Percentiles rank a stretch among this genome's conserved stretches.
Conservation (phyloP, 2,113 vertebrate species). For the Nothocercus nigrocapillus region DNA sequence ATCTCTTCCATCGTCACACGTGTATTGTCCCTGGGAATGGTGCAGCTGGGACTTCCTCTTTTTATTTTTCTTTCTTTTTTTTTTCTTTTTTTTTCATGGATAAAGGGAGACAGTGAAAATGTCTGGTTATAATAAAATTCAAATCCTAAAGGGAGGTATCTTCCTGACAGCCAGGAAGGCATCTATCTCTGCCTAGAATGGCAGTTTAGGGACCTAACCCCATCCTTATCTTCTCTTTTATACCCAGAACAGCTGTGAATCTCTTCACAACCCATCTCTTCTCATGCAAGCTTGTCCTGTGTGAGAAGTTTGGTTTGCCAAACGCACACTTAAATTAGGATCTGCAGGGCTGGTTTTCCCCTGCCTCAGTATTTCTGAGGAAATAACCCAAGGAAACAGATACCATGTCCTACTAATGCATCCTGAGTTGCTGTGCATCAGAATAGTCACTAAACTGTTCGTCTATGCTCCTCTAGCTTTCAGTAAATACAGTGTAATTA, state of each 20-base stretch:
- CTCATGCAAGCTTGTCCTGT: not conserved
- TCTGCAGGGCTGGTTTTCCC: not conserved
- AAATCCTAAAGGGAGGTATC: not conserved
- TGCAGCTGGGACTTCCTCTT: not conserved
- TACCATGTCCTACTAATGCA: not conserved
- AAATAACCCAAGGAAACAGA: not conserved
- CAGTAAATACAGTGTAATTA: not conserved
- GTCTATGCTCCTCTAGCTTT: not conserved
- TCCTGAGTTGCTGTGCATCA: not conserved
- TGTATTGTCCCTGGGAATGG: not conserved
- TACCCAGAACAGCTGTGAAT: not conserved
- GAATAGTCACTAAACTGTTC: not conserved
- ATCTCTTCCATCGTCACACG: not conserved
- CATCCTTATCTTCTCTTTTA: not conserved
- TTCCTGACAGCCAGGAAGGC: not conserved
- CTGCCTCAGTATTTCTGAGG: not conserved
- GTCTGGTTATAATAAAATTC: not conserved
- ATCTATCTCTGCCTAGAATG: not conserved
- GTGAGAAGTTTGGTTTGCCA: not conserved
- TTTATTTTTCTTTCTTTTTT: not conserved
- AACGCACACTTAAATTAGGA: not conserved
- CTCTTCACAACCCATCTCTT: not conserved
- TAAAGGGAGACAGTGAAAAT: not conserved
- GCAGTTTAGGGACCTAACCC: not conserved
- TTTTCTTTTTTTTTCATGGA: not conserved